Evolutionary conservation across 64 coral and sea anemone genomes (phyloP).

Genomic region (Stichodactyla helianthus): DNA sequence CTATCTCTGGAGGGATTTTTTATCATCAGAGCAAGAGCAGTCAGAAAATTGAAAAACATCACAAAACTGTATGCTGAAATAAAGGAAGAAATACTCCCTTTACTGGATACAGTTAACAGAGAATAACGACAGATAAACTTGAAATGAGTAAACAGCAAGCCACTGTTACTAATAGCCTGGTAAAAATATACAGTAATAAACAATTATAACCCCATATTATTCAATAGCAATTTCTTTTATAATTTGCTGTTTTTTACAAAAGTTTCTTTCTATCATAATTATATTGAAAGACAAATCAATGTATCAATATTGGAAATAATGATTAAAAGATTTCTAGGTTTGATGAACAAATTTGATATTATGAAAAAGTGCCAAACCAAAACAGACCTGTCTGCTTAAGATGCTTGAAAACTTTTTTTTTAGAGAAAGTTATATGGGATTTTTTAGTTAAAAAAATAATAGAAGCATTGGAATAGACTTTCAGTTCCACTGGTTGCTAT

Average conservation of each 20-base stretch:
- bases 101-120: not conserved
- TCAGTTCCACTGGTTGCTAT: not conserved
- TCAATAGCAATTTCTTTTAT: too few relatives aligned
- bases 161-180: not conserved
- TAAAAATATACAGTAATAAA: not conserved
- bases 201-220: not conserved
- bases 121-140: not conserved
- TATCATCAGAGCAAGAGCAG: constrained; percentile 64
- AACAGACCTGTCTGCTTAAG: too few relatives aligned
- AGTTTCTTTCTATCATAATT: too few relatives aligned
- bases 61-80: constrained; percentile 77
- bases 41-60: constrained; percentile 79
- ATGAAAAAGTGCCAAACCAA: too few relatives aligned
- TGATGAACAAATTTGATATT: too few relatives aligned
- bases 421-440: too few relatives aligned
- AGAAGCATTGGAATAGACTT: not conserved
- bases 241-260: too few relatives aligned
- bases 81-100: constrained; percentile 16
- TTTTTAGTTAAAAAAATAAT: too few relatives aligned
- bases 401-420: too few relatives aligned
- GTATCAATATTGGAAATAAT: too few relatives aligned
- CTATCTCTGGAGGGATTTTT: not conserved
- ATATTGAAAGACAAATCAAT: too few relatives aligned
- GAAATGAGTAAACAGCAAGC: not conserved
- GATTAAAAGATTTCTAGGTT: too few relatives aligned